Conservation (phyloP, 2,797 vertebrate species). For the Esox masquinongy region DNA sequence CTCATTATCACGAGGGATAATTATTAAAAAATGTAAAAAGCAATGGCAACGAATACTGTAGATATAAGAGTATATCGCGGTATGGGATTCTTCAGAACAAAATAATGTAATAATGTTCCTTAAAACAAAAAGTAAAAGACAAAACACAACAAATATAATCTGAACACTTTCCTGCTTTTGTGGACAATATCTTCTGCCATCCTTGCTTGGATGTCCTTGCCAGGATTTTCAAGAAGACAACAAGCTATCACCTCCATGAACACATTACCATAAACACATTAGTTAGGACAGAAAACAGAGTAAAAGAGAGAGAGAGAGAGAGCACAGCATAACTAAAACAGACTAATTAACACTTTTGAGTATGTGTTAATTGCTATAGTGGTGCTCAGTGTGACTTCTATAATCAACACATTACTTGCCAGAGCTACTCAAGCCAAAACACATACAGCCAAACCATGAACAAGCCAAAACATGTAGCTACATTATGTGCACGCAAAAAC, state of each 20-base stretch:
- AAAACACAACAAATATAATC: neutral
- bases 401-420: slow-evolving; percentile 66
- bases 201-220: neutral
- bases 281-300: slow-evolving; percentile 16
- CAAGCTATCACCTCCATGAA: neutral
- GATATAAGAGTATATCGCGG: neutral
- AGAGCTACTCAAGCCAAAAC: neutral
- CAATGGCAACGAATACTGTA: neutral
- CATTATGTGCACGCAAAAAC: neutral
- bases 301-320: slow-evolving; percentile 18
- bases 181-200: neutral
- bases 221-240: neutral
- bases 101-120: neutral
- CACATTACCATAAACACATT: neutral
- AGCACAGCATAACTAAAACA: slow-evolving; percentile 47
- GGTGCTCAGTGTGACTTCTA: slow-evolving; percentile 32
- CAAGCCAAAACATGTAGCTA: neutral
- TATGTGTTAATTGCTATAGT: slow-evolving; percentile 69
- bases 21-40: slow-evolving; percentile 20
- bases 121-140: neutral
- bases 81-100: neutral
- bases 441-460: slow-evolving; percentile 10
- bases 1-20: slow-evolving; percentile 24
- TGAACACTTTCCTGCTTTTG: neutral
- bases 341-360: slow-evolving; percentile 66